phyloP scores from a whole-genome alignment of 2,888 invertebrate genomes.

The Poecilobothrus nobilitatus region DNA sequence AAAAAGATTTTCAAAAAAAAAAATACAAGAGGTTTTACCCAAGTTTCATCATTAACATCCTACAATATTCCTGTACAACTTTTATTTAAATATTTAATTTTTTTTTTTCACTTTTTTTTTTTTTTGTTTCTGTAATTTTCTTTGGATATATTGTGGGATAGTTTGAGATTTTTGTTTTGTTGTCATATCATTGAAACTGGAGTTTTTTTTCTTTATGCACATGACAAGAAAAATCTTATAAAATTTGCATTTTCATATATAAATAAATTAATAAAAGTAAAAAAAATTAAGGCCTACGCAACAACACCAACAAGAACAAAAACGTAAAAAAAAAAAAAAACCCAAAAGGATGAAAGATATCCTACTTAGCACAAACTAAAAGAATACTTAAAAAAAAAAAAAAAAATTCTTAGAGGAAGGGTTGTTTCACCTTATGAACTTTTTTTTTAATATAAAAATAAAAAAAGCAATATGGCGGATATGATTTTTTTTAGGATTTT shows the following conservation, averaged over 20 bases:
- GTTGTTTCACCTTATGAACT: too few relatives aligned
- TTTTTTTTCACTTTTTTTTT: too few relatives aligned
- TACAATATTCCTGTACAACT: too few relatives aligned
- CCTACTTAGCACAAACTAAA: background rate
- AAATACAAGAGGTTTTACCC: too few relatives aligned
- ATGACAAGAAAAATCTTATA: background rate
- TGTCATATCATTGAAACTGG: background rate
- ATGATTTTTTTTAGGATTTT: too few relatives aligned
- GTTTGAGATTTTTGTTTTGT: too few relatives aligned
- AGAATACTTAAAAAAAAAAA: background rate
- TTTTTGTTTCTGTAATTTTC: background rate
- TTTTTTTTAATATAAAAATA: too few relatives aligned
- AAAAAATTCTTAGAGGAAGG: background rate
- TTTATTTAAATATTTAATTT: too few relatives aligned
- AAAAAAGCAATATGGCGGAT: too few relatives aligned
- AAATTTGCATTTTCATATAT: background rate
- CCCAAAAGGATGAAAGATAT: background rate
- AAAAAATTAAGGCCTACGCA: background rate
- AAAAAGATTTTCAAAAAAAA: too few relatives aligned
- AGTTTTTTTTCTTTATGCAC: background rate
- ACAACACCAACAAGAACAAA: background rate
- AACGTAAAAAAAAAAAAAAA: background rate
- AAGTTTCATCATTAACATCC: too few relatives aligned
- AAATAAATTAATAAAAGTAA: background rate
- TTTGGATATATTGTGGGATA: too few relatives aligned